These are phyloP conservation scores for Andrena flavipes DNA, from an alignment of 2,888 invertebrate genomes.

Conservation along the genomic window DNA sequence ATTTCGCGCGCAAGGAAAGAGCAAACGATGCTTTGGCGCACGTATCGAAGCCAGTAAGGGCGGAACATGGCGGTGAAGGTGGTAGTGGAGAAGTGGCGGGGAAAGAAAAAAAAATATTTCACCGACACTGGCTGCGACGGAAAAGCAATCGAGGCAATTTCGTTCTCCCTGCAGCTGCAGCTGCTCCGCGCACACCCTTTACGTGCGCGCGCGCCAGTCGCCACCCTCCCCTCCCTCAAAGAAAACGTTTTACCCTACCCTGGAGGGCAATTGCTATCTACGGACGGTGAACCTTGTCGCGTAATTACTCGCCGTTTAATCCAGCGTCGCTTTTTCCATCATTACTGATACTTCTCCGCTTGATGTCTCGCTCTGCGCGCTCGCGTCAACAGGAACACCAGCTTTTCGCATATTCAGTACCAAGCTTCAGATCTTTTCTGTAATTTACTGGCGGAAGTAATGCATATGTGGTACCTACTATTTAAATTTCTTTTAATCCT, in stretches of 20 bases:
- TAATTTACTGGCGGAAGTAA: not conserved
- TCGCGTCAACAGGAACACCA: constrained; percentile 17
- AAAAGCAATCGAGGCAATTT: constrained; percentile 74
- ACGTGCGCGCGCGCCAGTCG: not conserved
- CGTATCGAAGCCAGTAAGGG: constrained; percentile 33
- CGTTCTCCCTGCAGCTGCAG: constrained; percentile 65
- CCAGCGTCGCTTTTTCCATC: constrained; percentile 62
- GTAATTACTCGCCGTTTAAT: constrained; percentile 75
- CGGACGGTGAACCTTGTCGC: constrained; percentile 72
- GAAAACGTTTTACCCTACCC: constrained; percentile 61
- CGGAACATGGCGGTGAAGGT: constrained; percentile 15
- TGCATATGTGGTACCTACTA: not conserved
- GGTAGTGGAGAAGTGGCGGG: constrained; percentile 4
- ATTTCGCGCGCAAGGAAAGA: constrained; percentile 45
- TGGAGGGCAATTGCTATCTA: constrained; percentile 70
- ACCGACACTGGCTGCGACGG: constrained; percentile 60
- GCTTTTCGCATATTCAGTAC: constrained; percentile 1
- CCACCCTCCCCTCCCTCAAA: constrained; percentile 50
- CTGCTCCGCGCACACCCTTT: constrained; percentile 58
- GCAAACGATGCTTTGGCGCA: constrained; percentile 56
- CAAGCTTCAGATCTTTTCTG: not conserved
- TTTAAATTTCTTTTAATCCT: not conserved
- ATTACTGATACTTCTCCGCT: constrained; percentile 56
- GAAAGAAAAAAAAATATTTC: constrained; percentile 59
- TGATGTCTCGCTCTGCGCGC: constrained; percentile 24